These are phyloP conservation scores for Drosophila bocki DNA, from an alignment of 1,140 invertebrate genomes.

Conservation along the genomic window DNA sequence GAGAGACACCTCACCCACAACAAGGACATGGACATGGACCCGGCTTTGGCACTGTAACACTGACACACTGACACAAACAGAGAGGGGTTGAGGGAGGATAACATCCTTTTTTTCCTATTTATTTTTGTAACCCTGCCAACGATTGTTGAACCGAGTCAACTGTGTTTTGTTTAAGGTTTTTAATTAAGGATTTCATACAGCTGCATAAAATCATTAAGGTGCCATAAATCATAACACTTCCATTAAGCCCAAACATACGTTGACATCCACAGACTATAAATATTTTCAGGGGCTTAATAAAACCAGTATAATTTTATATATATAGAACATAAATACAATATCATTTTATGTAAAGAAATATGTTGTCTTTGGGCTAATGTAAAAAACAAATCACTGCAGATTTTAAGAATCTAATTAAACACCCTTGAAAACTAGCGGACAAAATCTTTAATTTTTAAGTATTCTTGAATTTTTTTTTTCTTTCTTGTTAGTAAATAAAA, in stretches of 20 bases:
- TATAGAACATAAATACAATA: too few species aligned
- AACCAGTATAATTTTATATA: too few species aligned
- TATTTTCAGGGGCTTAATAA: too few species aligned
- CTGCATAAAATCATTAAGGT: neutral
- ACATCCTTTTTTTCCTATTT: neutral
- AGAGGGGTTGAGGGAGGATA: too few species aligned
- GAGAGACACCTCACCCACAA: neutral
- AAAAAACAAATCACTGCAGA: too few species aligned
- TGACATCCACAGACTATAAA: neutral
- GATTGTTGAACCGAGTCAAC: slow-evolving; percentile 1
- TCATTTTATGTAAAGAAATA: too few species aligned
- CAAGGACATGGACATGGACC: slow-evolving; percentile 42
- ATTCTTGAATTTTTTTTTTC: too few species aligned
- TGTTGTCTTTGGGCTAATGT: too few species aligned
- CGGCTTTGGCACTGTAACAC: slow-evolving; percentile 58
- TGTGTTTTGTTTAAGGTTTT: neutral
- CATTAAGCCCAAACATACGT: neutral
- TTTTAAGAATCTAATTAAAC: too few species aligned
- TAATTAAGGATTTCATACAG: neutral
- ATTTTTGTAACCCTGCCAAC: neutral
- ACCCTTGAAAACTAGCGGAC: too few species aligned
- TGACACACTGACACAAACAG: slow-evolving; percentile 46
- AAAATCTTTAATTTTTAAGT: too few species aligned
- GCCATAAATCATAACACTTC: neutral
- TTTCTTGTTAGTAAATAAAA: too few species aligned